These are phyloP conservation scores for Lepus townsendii DNA, from an alignment of 2,797 vertebrate species.

Conservation along the genomic window DNA sequence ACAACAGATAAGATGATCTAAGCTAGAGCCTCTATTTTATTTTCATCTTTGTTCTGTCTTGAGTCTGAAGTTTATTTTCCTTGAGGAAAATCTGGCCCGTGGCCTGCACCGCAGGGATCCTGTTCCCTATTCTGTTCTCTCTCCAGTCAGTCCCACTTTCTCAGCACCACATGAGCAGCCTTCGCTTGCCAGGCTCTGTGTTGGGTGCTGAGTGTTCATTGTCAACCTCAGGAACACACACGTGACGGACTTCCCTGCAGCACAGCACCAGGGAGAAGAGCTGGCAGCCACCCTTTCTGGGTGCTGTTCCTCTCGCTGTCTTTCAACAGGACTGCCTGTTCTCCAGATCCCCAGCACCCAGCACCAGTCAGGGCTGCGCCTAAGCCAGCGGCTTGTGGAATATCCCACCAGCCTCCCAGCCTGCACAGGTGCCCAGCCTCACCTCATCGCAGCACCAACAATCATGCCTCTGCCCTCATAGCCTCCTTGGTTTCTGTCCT, in stretches of 20 bases:
- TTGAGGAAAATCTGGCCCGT: constrained; percentile 55
- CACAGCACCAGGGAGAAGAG: neutral
- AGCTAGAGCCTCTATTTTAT: constrained; percentile 44
- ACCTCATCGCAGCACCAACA: neutral
- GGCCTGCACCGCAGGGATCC: neutral
- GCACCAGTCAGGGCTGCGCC: neutral
- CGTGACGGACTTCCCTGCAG: neutral
- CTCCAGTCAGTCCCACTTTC: constrained; percentile 1
- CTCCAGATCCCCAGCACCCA: neutral
- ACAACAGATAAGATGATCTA: constrained; percentile 35
- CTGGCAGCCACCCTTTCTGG: neutral
- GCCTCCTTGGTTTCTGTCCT: neutral
- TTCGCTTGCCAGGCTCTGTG: neutral
- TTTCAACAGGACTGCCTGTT: neutral
- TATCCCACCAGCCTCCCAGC: neutral
- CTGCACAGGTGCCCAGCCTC: neutral
- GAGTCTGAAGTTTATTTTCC: constrained; percentile 67
- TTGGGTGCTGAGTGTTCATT: neutral
- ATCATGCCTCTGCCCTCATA: neutral
- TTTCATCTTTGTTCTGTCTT: constrained; percentile 64
- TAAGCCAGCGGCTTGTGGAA: neutral
- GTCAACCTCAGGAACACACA: neutral
- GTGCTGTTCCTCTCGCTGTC: neutral
- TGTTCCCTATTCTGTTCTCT: neutral
- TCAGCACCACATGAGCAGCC: neutral